A percentile compares a stretch with the other conserved stretches of the same genome.
phyloP scores from a whole-genome alignment of 1,140 invertebrate genomes.

The Pseudobourletiella spinata region DNA sequence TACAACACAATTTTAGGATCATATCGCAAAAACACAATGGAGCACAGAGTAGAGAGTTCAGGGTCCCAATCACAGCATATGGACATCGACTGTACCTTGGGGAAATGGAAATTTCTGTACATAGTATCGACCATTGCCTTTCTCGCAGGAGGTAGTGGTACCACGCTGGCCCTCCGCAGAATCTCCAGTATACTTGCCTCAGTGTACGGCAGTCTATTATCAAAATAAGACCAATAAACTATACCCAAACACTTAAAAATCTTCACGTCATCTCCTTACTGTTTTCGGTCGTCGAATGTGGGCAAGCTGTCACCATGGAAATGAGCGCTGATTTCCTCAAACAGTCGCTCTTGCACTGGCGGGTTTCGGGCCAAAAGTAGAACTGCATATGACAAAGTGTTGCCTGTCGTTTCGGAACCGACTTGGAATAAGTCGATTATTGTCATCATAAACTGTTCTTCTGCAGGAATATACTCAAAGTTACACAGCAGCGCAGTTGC shows the following conservation, averaged over 20 bases:
- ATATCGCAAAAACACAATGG: neutral
- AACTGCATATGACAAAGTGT: conserved; percentile 65
- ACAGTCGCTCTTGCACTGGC: conserved; percentile 65
- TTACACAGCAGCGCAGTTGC: no score
- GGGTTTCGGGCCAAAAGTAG: conserved; percentile 64
- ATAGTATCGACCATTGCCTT: conserved; percentile 46
- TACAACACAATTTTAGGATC: neutral
- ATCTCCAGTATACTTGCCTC: conserved; percentile 66
- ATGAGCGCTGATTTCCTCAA: conserved; percentile 65
- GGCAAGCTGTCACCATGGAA: conserved; percentile 58
- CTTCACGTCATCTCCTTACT: no score
- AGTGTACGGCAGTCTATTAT: conserved; percentile 49
- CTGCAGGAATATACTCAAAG: no score
- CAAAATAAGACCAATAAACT: no score
- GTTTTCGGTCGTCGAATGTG: conserved; percentile 55
- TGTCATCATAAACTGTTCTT: conserved; percentile 6
- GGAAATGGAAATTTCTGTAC: neutral
- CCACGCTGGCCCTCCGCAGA: conserved; percentile 63
- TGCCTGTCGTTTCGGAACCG: conserved; percentile 69
- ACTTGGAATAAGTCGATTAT: conserved; percentile 47
- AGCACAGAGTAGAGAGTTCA: no score
- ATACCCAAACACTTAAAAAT: no score
- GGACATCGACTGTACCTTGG: neutral
- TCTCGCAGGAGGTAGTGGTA: conserved; percentile 68
- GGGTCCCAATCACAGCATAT: no score